Percentiles rank a stretch among this genome's conserved stretches.
Conservation (phyloP, 2,113 vertebrate genomes). For the Macquaria ambigua region DNA sequence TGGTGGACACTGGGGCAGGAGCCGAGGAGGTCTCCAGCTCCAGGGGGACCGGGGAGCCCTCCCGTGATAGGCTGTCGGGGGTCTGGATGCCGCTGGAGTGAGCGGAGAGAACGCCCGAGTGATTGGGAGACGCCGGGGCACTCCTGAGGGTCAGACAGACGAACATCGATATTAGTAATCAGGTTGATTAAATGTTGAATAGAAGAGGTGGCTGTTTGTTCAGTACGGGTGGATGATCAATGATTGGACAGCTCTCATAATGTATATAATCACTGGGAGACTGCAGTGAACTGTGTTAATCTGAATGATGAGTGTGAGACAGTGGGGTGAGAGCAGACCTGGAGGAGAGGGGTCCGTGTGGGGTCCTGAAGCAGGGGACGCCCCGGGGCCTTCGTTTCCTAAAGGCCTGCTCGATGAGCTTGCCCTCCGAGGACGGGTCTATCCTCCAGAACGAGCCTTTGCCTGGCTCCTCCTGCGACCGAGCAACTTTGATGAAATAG, state of each 20-base stretch:
- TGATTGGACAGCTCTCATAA: too few species aligned
- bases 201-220: background rate
- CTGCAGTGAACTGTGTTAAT: too few species aligned
- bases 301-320: background rate
- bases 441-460: constrained; percentile 99
- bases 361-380: constrained; percentile 98
- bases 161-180: too few species aligned
- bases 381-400: constrained; percentile 97
- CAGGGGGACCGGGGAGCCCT: constrained; percentile 95
- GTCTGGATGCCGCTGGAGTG: constrained; percentile 98
- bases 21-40: constrained; percentile 88
- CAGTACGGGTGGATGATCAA: background rate
- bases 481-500: constrained; percentile 99
- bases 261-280: too few species aligned
- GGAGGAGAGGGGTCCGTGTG: constrained; percentile 97
- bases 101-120: constrained; percentile 94
- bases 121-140: constrained; percentile 96
- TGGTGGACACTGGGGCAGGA: constrained; percentile 65
- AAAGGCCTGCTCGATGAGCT: constrained; percentile 98
- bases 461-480: constrained; percentile 98
- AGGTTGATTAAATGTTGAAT: background rate
- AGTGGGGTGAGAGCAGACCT: constrained; percentile 80
- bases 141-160: constrained; percentile 84
- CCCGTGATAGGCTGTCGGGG: constrained; percentile 95
- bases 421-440: constrained; percentile 96